Evolutionary conservation across 1,140 invertebrate genomes (phyloP).

Genomic region (Drosophila kurseongensis): DNA sequence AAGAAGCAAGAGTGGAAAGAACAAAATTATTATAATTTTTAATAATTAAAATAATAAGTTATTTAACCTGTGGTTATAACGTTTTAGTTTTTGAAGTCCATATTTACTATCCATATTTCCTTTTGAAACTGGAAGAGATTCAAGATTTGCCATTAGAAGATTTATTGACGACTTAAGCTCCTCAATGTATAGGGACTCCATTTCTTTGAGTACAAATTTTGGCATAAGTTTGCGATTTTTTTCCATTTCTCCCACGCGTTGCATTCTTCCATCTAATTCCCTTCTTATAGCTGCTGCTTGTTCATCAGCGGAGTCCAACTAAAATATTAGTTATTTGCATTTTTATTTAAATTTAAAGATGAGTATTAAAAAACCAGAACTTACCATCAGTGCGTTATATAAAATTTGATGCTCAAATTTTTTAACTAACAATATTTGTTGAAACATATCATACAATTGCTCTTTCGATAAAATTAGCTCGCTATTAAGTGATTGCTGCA

Average conservation of each 20-base stretch:
- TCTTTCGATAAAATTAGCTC: slow-evolving; percentile 97
- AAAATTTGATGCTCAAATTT: slow-evolving; percentile 99
- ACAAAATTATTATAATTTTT: slow-evolving; percentile 7
- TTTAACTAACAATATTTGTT: slow-evolving; percentile 98
- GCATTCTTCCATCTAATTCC: slow-evolving; percentile 98
- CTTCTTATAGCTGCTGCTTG: slow-evolving; percentile 99
- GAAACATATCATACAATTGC: slow-evolving; percentile 99
- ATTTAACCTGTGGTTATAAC: slow-evolving; percentile 96
- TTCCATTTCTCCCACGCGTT: slow-evolving; percentile 98
- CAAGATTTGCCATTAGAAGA: slow-evolving; percentile 98
- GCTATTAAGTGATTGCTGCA: slow-evolving; percentile 95
- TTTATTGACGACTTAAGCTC: slow-evolving; percentile 99
- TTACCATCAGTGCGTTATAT: slow-evolving; percentile 98
- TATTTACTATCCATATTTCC: slow-evolving; percentile 98
- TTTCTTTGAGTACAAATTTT: slow-evolving; percentile 99
- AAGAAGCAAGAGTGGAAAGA: slow-evolving; percentile 12
- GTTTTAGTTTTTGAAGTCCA: slow-evolving; percentile 96
- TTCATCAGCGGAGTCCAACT: slow-evolving; percentile 99
- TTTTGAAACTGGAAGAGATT: slow-evolving; percentile 99
- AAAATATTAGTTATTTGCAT: slow-evolving; percentile 39
- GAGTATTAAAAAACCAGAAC: neutral
- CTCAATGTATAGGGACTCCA: slow-evolving; percentile 99
- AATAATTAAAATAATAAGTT: neutral
- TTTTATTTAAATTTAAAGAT: neutral
- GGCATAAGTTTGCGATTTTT: slow-evolving; percentile 99